Evolutionary conservation across 1,140 invertebrate species (phyloP), one percentile per base, ranked within the genome.

Genomic region (Macrocentrus cingulum): DNA sequence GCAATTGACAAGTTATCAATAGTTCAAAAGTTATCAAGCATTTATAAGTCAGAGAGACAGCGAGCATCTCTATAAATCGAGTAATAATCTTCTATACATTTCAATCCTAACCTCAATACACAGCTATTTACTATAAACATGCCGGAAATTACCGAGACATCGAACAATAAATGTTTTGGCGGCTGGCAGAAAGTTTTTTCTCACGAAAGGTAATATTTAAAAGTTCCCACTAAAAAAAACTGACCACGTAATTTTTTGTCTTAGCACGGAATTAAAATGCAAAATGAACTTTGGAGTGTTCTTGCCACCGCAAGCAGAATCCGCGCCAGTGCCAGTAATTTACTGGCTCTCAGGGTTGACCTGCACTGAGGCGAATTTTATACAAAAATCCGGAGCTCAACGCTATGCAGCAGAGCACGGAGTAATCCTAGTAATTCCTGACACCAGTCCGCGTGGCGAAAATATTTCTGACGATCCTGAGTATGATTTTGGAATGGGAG

Each of bases 281-380:
- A 84, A 85, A 51, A 98, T 97, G 91, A 96, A 93, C 68, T 97
- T 98, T 81, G 93, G 90, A 1, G 83, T 97, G 19, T 98, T 89
- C 71, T 63, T 98, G 34, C 96, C 94, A 50, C 87, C 92, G 0
- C 84, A 90, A 67, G 84, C 85, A 9, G 87, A 90, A 54, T 80
- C 83, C 48, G 82, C 82, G 11, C 75, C 80, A 66, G 75, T 82
- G 13, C 94, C 95, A 25, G 91, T 96, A 5, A 83, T 99, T 2
- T 98, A 95, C 74, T 99, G 90, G 84, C 81, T 99, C 0, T 98
- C 96, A 44, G 96, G 96, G 8, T 80, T 99, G 4, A 95, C 91
- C 0, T 99, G 97, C 73, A 97, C 88, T 20, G 97, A 99, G 76
- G 87, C 94, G 67, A 99, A 99, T 82, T 98, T 98, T 73, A 91